phyloP scores from a whole-genome alignment of 2,797 vertebrate species.

The Paratrypauchen microcephalus region DNA sequence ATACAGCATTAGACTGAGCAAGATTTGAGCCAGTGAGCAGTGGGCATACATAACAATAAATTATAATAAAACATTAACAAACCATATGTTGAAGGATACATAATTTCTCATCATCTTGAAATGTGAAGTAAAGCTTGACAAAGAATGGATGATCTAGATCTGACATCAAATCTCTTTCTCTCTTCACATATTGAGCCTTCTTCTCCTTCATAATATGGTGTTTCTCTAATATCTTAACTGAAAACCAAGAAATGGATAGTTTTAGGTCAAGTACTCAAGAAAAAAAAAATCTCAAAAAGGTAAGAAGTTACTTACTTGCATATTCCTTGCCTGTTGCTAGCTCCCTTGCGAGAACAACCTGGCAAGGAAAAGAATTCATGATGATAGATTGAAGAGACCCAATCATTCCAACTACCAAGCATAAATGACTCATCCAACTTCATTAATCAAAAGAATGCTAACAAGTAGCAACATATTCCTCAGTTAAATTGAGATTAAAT shows the following conservation, averaged over 20 bases:
- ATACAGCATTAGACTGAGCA: not conserved
- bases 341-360: conserved; percentile 98
- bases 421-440: conserved; percentile 54
- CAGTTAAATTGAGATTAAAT: conserved; percentile 42
- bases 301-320: conserved; percentile 87
- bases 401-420: conserved; percentile 43
- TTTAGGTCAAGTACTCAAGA: not conserved
- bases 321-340: conserved; percentile 92
- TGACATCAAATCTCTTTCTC: conserved; percentile 97
- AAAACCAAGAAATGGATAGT: conserved; percentile 28
- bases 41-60: not conserved
- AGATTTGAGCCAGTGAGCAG: not conserved
- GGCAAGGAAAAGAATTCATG: conserved; percentile 28
- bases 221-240: conserved; percentile 99
- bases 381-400: conserved; percentile 14
- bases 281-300: not conserved
- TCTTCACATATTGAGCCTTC: conserved; percentile 96
- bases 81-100: conserved; percentile 88
- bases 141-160: conserved; percentile 97
- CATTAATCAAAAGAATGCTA: conserved; percentile 67
- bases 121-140: conserved; percentile 98
- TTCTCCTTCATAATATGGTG: conserved; percentile 99
- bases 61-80: not conserved
- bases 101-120: conserved; percentile 98
- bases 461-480: conserved; percentile 65